Evolutionary conservation across 1,140 invertebrate species (phyloP), one percentile per base, ranked within the genome.

Genomic region (Drosophila ironensis): DNA sequence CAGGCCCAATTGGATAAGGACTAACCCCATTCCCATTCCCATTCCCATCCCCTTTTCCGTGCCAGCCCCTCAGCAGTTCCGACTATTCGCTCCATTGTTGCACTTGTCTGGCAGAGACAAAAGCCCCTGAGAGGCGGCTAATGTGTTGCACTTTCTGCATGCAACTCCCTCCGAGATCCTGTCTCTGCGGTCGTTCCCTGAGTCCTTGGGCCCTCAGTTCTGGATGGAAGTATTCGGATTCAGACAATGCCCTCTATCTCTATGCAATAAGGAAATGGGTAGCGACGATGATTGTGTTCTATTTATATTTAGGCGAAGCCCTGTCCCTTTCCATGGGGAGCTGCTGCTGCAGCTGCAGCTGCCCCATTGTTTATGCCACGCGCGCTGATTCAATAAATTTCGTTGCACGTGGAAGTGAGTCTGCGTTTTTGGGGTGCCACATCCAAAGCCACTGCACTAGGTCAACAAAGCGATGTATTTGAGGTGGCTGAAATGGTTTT

Each of bases 311-410:
- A 60, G 72, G 40, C 41, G 53, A 19, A 52, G 76, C 30, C 76
- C 52, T 51, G 57, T 59, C 71, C 27, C 46, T n/a, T 53, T 82
- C 33, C 14, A 71, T 57, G 60, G 53, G 27, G 33, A 14, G n/a
- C 19, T 37, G 14, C 33, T 37, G 33, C 51, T 41, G 40, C 27
- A 44, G 48, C 46, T 41, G 40, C 33, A 17, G 33, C 14, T 37
- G 33, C 12, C 50, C 60, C 60, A 77, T 77, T 77, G 74, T 78
- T 72, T 78, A 78, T 72, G 74, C 73, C 61, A 77, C 53, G 74
- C 68, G 74, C 68, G 68, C 77, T 68, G 54, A 54, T 71, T 81
- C 75, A 74, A 78, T 78, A 66, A 73, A 78, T 74, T 64, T 37
- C 41, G 24, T 24, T 14, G 46, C 63, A 78, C 50, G 35, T 53